phyloP scores from a whole-genome alignment of 2,797 vertebrate genomes.

The Cossypha niveicapilla region DNA sequence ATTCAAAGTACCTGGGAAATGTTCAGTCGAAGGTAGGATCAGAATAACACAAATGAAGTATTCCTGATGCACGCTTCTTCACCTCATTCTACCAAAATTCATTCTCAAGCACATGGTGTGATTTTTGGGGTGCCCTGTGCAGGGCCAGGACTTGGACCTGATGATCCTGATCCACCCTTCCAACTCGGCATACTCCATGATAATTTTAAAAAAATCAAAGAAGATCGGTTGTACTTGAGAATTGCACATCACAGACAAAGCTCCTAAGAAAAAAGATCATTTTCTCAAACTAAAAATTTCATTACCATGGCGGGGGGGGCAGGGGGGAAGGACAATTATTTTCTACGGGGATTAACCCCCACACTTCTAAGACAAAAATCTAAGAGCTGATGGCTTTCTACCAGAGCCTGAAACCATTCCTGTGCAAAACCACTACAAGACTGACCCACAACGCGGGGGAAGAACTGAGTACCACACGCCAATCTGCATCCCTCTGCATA shows the following conservation, averaged over 20 bases:
- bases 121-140: neutral
- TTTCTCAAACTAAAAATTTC: neutral
- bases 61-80: neutral
- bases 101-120: neutral
- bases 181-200: neutral
- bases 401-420: neutral
- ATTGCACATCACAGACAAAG: neutral
- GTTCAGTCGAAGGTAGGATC: neutral
- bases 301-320: fast-evolving
- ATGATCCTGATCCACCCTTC: neutral
- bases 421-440: neutral
- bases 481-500: fast-evolving
- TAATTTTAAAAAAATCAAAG: neutral
- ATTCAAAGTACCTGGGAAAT: neutral
- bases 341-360: fast-evolving
- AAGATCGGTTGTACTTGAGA: neutral
- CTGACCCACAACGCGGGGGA: fast-evolving
- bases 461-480: neutral
- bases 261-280: neutral
- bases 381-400: neutral
- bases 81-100: neutral
- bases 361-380: neutral
- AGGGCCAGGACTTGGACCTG: neutral
- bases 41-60: fast-evolving
- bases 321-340: neutral